phyloP scores from a whole-genome alignment of 2,888 invertebrate genomes.

The Platypus cylindrus region DNA sequence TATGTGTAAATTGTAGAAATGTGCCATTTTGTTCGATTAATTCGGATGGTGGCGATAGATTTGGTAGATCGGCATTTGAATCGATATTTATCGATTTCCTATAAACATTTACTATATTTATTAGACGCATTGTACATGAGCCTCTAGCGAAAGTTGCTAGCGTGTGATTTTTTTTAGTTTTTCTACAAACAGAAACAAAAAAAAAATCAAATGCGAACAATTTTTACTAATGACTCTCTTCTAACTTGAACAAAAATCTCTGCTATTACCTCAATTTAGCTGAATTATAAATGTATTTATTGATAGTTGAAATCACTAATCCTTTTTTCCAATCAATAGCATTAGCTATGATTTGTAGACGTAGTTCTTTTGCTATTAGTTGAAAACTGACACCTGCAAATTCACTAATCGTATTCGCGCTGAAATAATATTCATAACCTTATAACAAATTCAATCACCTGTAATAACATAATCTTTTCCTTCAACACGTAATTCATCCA shows the following conservation, averaged over 20 bases:
- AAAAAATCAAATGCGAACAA: no score
- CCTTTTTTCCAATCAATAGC: slow-evolving; percentile 49
- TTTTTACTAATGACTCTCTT: no score
- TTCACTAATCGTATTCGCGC: neutral
- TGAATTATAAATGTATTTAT: no score
- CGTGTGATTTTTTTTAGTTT: no score
- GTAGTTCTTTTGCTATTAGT: slow-evolving; percentile 61
- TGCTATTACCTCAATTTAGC: no score
- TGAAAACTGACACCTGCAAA: slow-evolving; percentile 53
- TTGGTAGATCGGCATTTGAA: slow-evolving; percentile 52
- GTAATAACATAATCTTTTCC: slow-evolving; percentile 55
- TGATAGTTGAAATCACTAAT: slow-evolving; percentile 36
- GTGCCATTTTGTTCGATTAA: slow-evolving; percentile 34
- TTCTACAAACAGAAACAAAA: no score
- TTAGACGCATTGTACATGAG: no score
- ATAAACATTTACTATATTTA: no score
- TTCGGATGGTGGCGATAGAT: slow-evolving; percentile 30
- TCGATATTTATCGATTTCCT: neutral
- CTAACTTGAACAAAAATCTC: no score
- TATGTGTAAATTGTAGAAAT: slow-evolving; percentile 37
- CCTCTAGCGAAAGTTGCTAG: no score
- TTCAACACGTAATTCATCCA: slow-evolving; percentile 61
- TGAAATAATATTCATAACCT: neutral
- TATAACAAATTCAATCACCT: slow-evolving; percentile 35
- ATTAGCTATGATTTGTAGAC: slow-evolving; percentile 64